phyloP scores from a whole-genome alignment of 2,113 vertebrate species.

The Lathamus discolor region DNA sequence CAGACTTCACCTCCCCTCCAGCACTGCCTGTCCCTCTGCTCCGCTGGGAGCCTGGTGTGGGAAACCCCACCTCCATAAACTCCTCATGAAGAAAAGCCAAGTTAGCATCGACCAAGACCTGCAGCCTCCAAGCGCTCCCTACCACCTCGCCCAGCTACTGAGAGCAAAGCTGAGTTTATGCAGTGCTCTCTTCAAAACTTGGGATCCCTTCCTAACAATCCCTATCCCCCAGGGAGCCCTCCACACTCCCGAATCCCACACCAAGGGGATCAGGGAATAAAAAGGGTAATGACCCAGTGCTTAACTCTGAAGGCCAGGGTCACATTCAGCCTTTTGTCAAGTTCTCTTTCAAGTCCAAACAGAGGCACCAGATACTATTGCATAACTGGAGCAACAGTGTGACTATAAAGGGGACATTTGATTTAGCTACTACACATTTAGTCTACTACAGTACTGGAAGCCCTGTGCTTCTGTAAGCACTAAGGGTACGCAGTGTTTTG shows the following conservation, averaged over 20 bases:
- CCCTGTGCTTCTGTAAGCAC: background rate
- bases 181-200: background rate
- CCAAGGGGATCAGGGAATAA: background rate
- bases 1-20: background rate
- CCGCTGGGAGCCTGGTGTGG: background rate
- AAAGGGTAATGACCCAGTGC: background rate
- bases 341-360: background rate
- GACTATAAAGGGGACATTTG: background rate
- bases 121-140: background rate
- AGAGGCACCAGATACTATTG: background rate
- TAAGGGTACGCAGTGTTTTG: background rate
- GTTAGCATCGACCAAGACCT: background rate
- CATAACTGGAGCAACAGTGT: background rate
- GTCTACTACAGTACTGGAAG: background rate
- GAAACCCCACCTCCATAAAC: background rate
- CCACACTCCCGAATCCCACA: background rate
- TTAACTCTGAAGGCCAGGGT: accelerated
- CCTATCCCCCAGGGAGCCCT: background rate
- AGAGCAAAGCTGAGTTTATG: background rate
- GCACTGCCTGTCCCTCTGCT: background rate
- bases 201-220: background rate
- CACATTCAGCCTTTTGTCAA: background rate
- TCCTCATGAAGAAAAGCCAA: background rate
- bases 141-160: background rate
- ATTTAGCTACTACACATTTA: background rate